phyloP scores from a whole-genome alignment of 1,140 invertebrate species.

The Trigoniulus corallinus region DNA sequence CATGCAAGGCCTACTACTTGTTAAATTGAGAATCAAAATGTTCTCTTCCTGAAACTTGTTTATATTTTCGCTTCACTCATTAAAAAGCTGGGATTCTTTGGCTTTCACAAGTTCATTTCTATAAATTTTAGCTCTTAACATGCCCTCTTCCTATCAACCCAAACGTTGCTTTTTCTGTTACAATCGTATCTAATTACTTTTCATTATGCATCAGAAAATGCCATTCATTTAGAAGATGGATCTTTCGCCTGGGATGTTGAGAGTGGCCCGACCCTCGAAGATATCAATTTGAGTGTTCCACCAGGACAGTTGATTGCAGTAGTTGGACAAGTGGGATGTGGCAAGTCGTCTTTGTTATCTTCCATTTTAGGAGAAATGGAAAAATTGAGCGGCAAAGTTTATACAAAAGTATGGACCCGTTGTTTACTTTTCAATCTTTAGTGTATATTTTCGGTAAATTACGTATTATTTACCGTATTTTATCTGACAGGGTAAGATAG shows the following conservation, averaged over 20 bases:
- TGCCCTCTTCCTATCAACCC: too few relatives aligned
- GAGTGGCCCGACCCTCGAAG: conserved; percentile 6
- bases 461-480: too few relatives aligned
- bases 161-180: too few relatives aligned
- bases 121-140: too few relatives aligned
- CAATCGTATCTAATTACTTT: too few relatives aligned
- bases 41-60: not conserved
- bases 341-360: conserved; percentile 30
- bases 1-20: conserved; percentile 33
- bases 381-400: conserved; percentile 1
- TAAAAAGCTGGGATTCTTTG: too few relatives aligned
- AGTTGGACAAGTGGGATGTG: conserved; percentile 28
- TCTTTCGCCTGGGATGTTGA: not conserved
- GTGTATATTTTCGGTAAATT: too few relatives aligned
- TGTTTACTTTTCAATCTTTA: not conserved
- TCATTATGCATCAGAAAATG: too few relatives aligned
- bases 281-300: conserved; percentile 10
- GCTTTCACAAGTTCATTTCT: too few relatives aligned
- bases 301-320: conserved; percentile 18
- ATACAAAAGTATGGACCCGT: conserved; percentile 9
- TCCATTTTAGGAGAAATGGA: conserved; percentile 29
- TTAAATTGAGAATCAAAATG: conserved; percentile 1
- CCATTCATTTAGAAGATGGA: not conserved
- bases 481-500: conserved; percentile 12
- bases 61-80: not conserved